Evolutionary conservation across 1,140 invertebrate genomes (phyloP), one percentile per base, ranked within the genome.

Genomic region (Himalopsyche phryganea): DNA sequence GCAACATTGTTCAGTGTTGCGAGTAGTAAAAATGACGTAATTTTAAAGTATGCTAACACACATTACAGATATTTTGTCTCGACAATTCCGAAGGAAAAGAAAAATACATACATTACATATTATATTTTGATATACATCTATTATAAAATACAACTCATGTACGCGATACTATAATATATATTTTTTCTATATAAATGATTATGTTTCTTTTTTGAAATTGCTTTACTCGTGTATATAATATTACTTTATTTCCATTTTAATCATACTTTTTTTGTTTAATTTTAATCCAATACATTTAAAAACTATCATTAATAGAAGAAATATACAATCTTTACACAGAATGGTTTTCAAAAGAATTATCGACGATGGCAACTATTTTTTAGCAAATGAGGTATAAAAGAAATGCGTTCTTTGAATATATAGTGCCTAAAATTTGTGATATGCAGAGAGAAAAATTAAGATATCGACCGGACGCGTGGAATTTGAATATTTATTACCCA

Each of bases 221-320:
- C 42, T 45, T 45, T 19, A 45, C 42, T 17, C 15, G 18, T 45
- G 23, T 28, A 19, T 17, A 17, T 45, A 17, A 45, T 45, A 15
- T 45, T 45, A 45, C 6, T 15, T 45, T 10, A 40, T n/a, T 40
- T 40, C 38, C 23, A 28, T 13, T 40, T 40, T 40, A 4, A 40
- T 40, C 15, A 40, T 40, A 40, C 38, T 40, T 40, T 13, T 40
- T 45, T 45, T 45, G n/a, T 17, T 45, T 45, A 45, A 17, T 4
- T 45, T 45, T 45, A 45, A 45, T 45, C 42, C n/a, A 19, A 45
- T 45, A 45, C 42, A 19, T 45, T 45, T 45, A 45, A 19, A 45
- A 45, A 45, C 42, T 45, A 45, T 15, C 42, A 19, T 45, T 45
- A 45, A 28, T 28, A 28, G n/a, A 45, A 45, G 42, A 45, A 45